These are phyloP conservation scores for Eospalax fontanierii DNA, from an alignment of 2,797 vertebrate species.

Conservation along the genomic window DNA sequence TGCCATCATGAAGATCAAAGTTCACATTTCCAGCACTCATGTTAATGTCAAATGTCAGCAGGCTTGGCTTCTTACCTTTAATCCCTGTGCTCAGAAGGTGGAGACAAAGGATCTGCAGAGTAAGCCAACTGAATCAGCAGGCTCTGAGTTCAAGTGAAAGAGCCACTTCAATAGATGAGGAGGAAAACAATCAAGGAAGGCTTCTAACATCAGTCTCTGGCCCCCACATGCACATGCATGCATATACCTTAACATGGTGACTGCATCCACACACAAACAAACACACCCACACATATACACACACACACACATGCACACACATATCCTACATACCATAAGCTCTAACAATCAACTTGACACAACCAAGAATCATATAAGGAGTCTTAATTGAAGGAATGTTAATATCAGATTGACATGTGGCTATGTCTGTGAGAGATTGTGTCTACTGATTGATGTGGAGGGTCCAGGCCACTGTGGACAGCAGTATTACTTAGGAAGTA, in stretches of 20 bases:
- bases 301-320: too few relatives aligned
- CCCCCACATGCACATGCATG: background rate
- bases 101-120: background rate
- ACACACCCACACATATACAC: too few relatives aligned
- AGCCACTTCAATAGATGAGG: background rate
- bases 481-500: background rate
- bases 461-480: too few relatives aligned
- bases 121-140: background rate
- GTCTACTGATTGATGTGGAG: background rate
- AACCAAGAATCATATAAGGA: background rate
- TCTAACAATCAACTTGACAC: background rate
- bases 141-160: background rate
- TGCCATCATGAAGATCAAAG: background rate
- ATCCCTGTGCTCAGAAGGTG: background rate
- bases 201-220: background rate
- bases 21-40: background rate
- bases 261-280: background rate
- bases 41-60: background rate
- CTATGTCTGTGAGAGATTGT: background rate
- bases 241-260: background rate
- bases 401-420: background rate
- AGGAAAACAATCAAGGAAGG: background rate
- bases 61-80: background rate
- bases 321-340: background rate
- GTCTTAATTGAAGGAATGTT: background rate